Evolutionary conservation across 2,888 invertebrate species (phyloP).

Genomic region (Dryobota labecula): DNA sequence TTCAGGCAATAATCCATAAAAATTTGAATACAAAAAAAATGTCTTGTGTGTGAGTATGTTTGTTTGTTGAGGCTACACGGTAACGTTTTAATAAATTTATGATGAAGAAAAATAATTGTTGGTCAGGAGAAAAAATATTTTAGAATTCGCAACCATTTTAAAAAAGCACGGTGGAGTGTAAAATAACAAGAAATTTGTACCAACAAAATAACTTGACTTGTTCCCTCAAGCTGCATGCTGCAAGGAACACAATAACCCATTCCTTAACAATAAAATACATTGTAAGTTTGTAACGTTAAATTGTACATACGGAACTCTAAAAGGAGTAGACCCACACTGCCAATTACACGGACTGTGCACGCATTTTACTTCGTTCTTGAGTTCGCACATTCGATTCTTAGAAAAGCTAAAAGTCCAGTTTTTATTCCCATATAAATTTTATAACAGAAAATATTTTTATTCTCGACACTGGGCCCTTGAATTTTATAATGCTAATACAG

Average conservation of each 20-base stretch:
- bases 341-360: slow-evolving; percentile 66
- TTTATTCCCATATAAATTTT: slow-evolving; percentile 53
- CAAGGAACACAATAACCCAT: slow-evolving; percentile 46
- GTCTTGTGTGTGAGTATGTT: slow-evolving; percentile 9
- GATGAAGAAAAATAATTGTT: neutral
- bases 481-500: neutral
- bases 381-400: slow-evolving; percentile 60
- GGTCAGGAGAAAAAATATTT: neutral
- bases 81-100: neutral
- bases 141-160: neutral
- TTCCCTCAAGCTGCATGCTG: neutral
- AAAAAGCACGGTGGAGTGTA: neutral
- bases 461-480: neutral
- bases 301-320: slow-evolving; percentile 50
- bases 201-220: neutral
- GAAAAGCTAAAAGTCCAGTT: slow-evolving; percentile 54
- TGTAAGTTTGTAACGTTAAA: slow-evolving; percentile 19
- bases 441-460: slow-evolving; percentile 14
- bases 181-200: neutral
- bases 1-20: slow-evolving; percentile 46
- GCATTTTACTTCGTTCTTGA: slow-evolving; percentile 60
- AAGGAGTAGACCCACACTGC: slow-evolving; percentile 71
- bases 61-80: neutral
- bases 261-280: slow-evolving; percentile 31
- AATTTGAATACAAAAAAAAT: slow-evolving; percentile 22